Conservation (phyloP, 2,797 vertebrate species). For the Fratercula arctica region DNA sequence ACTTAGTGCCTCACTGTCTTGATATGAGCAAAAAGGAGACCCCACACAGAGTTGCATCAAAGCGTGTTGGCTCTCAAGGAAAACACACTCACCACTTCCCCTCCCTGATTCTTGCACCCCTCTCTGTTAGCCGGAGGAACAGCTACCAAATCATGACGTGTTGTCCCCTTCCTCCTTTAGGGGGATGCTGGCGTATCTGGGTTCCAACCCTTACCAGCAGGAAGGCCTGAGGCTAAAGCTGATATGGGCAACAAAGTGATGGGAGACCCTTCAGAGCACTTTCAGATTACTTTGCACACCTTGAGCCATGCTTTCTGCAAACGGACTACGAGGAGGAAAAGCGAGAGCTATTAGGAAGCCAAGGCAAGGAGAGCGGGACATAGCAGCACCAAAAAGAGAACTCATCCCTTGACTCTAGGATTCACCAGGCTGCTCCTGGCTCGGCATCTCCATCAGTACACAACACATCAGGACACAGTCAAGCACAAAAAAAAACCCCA, state of each 20-base stretch:
- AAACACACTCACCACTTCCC: neutral
- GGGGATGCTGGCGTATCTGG: neutral
- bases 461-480: neutral
- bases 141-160: fast-evolving
- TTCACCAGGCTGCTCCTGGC: neutral
- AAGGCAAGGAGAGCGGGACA: neutral
- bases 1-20: neutral
- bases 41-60: neutral
- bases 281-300: neutral
- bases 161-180: neutral
- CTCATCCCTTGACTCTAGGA: neutral
- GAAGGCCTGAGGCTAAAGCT: neutral
- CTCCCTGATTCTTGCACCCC: neutral
- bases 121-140: neutral
- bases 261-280: neutral
- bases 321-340: neutral
- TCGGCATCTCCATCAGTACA: neutral
- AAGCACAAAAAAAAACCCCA: neutral
- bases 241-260: neutral
- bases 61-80: neutral
- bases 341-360: neutral
- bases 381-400: neutral
- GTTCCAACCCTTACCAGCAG: neutral
- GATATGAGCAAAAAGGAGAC: neutral
- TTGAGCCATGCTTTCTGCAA: neutral